Evolutionary conservation across 2,888 invertebrate genomes (phyloP), one percentile per base, ranked within the genome.

Genomic region (Podabrus alpinus): DNA sequence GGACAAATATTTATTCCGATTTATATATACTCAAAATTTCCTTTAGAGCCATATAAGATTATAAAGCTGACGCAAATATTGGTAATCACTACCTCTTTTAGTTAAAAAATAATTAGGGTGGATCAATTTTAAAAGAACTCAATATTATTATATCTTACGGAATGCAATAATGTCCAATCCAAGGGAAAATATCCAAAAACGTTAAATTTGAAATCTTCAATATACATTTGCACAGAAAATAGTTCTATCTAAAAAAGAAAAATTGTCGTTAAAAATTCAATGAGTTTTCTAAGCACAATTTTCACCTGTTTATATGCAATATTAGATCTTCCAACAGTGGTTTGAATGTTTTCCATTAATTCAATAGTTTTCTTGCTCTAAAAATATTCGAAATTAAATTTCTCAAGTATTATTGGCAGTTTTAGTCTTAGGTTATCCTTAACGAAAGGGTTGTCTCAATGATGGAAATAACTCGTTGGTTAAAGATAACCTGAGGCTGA

Each of bases 151-250:
- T 10, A 15, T 60, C 70, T 73, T 72, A 75, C 75, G 15, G 69
- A 69, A 62, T 72, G 75, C 19, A 75, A 19, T 45, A 75, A 66
- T n/a, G 71, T 69, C 75, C 75, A 75, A 25, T 75, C 72, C 68
- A 75, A 25, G 9, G 75, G 75, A 45, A 75, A 75, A 69, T 21
- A 75, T 25, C 75, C 72, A 69, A 72, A 75, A 25, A 75, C 60
- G 13, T 64, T 72, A 45, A 75, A 75, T 19, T 66, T 59, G 59
- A 75, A 72, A 24, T 72, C 69, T 61, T 75, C 71, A 13, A 75
- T 21, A n/a, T 71, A 72, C 9, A 72, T 72, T 75, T 72, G 75
- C 13, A 75, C 24, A 1, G 72, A 72, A 66, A 75, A 71, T 15
- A 75, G n/a, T 45, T 75, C 75, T 2, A 75, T 69, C 75, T 75